These are phyloP conservation scores for Hipposideros larvatus DNA, from an alignment of 2,797 vertebrate species.

Conservation along the genomic window DNA sequence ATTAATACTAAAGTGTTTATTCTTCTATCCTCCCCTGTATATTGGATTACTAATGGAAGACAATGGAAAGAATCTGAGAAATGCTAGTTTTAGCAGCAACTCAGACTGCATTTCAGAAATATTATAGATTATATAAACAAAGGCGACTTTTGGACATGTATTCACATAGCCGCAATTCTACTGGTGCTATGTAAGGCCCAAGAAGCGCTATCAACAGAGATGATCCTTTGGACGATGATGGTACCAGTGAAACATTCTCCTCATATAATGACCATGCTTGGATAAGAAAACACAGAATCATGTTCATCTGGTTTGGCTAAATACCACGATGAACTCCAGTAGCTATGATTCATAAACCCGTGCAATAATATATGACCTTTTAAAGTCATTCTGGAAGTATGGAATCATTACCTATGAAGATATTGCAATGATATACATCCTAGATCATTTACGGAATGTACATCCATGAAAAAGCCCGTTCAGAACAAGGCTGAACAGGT, in stretches of 20 bases:
- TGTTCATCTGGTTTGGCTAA: slow-evolving; percentile 66
- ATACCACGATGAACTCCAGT: background rate
- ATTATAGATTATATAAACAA: slow-evolving; percentile 70
- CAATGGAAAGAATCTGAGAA: slow-evolving; percentile 85
- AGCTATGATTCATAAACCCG: background rate
- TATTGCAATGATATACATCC: background rate
- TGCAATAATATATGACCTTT: background rate
- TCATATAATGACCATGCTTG: background rate
- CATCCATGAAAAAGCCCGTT: background rate
- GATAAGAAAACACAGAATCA: background rate
- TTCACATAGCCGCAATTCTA: slow-evolving; percentile 50
- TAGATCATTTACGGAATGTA: background rate
- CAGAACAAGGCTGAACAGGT: background rate
- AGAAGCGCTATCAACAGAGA: slow-evolving; percentile 54
- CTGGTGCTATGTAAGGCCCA: background rate
- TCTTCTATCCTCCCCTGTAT: slow-evolving; percentile 66
- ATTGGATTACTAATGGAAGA: slow-evolving; percentile 68
- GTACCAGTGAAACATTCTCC: background rate
- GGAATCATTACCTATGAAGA: background rate
- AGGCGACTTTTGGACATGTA: slow-evolving; percentile 13
- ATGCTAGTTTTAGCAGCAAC: slow-evolving; percentile 73
- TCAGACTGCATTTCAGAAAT: slow-evolving; percentile 73
- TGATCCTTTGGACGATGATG: background rate
- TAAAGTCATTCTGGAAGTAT: background rate
- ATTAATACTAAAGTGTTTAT: slow-evolving; percentile 79